These are phyloP conservation scores for Oncorhynchus keta DNA, from an alignment of 2,113 vertebrate genomes.

Conservation along the genomic window DNA sequence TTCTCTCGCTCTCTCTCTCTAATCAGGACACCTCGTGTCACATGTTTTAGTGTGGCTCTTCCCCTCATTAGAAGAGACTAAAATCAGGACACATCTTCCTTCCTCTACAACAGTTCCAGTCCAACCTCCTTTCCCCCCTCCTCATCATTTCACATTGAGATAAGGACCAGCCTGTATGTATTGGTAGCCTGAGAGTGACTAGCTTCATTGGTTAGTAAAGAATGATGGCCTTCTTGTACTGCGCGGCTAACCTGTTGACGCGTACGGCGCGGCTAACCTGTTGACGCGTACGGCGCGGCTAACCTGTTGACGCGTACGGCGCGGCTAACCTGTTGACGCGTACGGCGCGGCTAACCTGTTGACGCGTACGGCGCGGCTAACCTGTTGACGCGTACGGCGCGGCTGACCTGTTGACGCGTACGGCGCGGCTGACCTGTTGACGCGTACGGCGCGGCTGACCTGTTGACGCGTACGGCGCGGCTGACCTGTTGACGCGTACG, in stretches of 20 bases:
- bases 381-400: too few species aligned
- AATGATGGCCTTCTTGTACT: not conserved
- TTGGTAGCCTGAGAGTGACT: not conserved
- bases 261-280: too few species aligned
- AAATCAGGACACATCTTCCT: not conserved
- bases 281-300: too few species aligned
- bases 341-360: too few species aligned
- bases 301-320: not conserved
- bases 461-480: too few species aligned
- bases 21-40: conserved; percentile 44
- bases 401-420: too few species aligned
- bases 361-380: too few species aligned
- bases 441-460: too few species aligned
- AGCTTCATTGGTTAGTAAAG: conserved; percentile 9
- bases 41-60: conserved; percentile 63
- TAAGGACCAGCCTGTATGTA: not conserved
- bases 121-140: conserved; percentile 32
- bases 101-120: conserved; percentile 21
- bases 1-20: not conserved
- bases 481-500: too few species aligned
- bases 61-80: conserved; percentile 39
- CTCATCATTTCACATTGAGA: conserved; percentile 20
- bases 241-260: not conserved
- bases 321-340: too few species aligned
- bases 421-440: too few species aligned